A percentile compares a stretch with the other conserved stretches of the same genome.
phyloP scores from a whole-genome alignment of 2,888 invertebrate species.

The Lepidocyrtinus sp. region DNA sequence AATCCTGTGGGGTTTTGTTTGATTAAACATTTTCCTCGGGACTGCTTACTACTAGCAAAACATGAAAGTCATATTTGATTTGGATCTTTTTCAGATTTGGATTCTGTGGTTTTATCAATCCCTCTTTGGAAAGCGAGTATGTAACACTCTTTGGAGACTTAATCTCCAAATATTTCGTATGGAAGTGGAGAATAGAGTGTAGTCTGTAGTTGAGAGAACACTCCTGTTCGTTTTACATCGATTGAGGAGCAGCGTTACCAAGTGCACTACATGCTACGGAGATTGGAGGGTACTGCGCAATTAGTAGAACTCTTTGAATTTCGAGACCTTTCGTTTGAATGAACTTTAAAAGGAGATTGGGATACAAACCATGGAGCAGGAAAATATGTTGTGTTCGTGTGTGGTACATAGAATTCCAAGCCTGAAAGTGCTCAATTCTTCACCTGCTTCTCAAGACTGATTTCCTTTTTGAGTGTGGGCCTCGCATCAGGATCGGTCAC shows the following conservation, averaged over 20 bases:
- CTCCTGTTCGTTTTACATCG: too few species aligned
- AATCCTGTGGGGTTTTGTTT: conserved; percentile 13
- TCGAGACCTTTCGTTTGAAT: not conserved
- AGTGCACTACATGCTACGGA: too few species aligned
- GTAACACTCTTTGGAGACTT: too few species aligned
- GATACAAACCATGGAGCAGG: not conserved
- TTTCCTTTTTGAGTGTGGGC: conserved; percentile 47
- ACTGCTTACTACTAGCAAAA: not conserved
- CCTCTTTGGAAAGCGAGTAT: not conserved
- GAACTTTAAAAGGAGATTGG: not conserved
- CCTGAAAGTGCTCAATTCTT: not conserved
- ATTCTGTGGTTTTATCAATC: conserved; percentile 14
- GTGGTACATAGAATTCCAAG: not conserved
- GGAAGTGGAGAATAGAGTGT: too few species aligned
- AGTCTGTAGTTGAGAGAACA: too few species aligned
- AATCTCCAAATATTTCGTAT: too few species aligned
- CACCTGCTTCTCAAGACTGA: not conserved
- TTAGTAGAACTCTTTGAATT: too few species aligned
- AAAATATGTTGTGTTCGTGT: not conserved
- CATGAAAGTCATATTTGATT: conserved; percentile 18
- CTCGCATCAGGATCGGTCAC: conserved; percentile 39
- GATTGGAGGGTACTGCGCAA: too few species aligned
- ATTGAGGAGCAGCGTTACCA: too few species aligned
- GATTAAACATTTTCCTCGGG: conserved; percentile 16
- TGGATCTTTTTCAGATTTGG: conserved; percentile 11